Base-by-base conservation (phyloP, 2,888 invertebrate genomes). In the Anodontia alba region DNA sequence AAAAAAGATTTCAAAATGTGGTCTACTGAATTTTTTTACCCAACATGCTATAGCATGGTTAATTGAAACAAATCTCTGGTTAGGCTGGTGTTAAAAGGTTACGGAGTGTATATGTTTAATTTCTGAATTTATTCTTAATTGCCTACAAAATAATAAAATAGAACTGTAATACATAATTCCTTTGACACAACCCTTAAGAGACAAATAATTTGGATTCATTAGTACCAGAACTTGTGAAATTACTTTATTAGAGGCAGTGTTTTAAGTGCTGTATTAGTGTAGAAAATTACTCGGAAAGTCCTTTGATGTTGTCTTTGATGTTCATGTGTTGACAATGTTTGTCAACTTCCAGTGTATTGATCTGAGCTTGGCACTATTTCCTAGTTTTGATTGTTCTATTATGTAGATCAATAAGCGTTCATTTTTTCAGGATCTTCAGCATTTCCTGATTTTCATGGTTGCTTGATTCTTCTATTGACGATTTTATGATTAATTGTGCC, bases 241-340 rank as follows among this genome's bases (percentile, higher is more conserved):
- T 10, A 62, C 72, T 33, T 72, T 33, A 72, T 72, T 54, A 72
- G 17, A 54, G 51, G 33, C 29, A 33, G 72, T 31, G 10, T 36
- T 54, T n/a, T 54, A 36, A 49, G 51, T 54, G 49, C 72, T 54
- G 12, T 12, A 54, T 54, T 72, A 38, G n/a, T 49, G 62, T 73
- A n/a, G 67, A 66, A 67, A 67, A 66, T 73, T 42, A 38, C 67
- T 66, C 26, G 15, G 33, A 73, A 73, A 38, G n/a, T 46, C 42
- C 31, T 73, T 73, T 73, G 73, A 73, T 43, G 73, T 66, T 20
- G 42, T 38, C 43, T 66, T 73, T 73, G 73, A 73, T 46, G 73
- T 67, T 15, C 23, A 15, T 46, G 31, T 70, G 62, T 62, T 62
- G 62, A 62, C 62, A 62, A 62, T 62, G 62, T 62, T 62, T 20